Percentiles rank a stretch among this genome's conserved stretches.
These are phyloP conservation scores for Ectemnius continuus DNA, from an alignment of 2,888 invertebrate species.

Conservation along the genomic window DNA sequence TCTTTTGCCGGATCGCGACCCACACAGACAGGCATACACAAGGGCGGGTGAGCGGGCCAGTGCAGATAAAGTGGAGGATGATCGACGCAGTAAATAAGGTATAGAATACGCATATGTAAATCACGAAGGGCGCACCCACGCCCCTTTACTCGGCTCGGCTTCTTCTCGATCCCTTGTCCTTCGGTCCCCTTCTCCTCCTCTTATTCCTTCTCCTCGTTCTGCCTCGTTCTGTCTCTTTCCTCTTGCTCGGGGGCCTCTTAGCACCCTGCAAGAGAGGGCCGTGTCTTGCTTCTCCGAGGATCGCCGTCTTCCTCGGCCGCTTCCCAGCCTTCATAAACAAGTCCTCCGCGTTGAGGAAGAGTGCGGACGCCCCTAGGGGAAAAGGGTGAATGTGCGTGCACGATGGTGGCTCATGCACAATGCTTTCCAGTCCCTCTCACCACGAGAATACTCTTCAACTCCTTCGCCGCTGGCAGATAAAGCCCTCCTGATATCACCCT, in stretches of 20 bases:
- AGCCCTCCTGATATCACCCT: slow-evolving; percentile 62
- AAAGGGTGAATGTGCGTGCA: slow-evolving; percentile 49
- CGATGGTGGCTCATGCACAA: slow-evolving; percentile 59
- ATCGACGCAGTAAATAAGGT: slow-evolving; percentile 76
- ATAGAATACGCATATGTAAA: slow-evolving; percentile 77
- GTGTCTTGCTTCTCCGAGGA: slow-evolving; percentile 29
- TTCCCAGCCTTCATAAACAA: slow-evolving; percentile 21
- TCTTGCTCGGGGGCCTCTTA: slow-evolving; percentile 13
- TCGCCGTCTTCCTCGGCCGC: slow-evolving; percentile 18
- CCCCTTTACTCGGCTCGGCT: slow-evolving; percentile 64
- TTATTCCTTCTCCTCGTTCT: slow-evolving; percentile 17
- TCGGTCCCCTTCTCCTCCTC: too few relatives aligned
- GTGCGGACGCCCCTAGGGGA: slow-evolving; percentile 8
- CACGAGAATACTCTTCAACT: slow-evolving; percentile 58
- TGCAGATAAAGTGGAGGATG: slow-evolving; percentile 71
- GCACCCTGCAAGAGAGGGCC: slow-evolving; percentile 18
- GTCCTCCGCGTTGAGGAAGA: slow-evolving; percentile 33
- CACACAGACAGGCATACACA: background rate
- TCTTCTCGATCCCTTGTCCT: slow-evolving; percentile 19
- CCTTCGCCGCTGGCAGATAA: slow-evolving; percentile 63
- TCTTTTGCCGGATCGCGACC: slow-evolving; percentile 10
- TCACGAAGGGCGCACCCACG: slow-evolving; percentile 76
- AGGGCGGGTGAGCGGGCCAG: slow-evolving; percentile 59
- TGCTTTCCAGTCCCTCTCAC: slow-evolving; percentile 47
- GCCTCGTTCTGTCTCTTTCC: background rate